Percentiles rank a stretch among this genome's conserved stretches.
Evolutionary conservation across 2,797 vertebrate genomes (phyloP).

Genomic region (Otolemur crassicaudatus): DNA sequence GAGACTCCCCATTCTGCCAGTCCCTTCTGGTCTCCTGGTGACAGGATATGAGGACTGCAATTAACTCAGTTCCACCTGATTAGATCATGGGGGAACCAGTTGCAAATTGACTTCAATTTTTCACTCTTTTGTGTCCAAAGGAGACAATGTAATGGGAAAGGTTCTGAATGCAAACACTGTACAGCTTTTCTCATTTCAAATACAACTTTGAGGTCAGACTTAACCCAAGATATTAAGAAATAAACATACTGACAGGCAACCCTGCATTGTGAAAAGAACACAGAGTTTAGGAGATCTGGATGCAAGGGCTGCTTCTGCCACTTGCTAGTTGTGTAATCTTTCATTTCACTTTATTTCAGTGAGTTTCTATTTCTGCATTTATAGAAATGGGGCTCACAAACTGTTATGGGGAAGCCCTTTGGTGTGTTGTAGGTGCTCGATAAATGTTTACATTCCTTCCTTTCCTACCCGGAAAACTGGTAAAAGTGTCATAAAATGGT

Average conservation of each 20-base stretch:
- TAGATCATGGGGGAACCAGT: neutral
- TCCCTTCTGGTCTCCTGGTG: neutral
- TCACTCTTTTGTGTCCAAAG: neutral
- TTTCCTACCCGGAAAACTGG: neutral
- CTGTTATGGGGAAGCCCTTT: neutral
- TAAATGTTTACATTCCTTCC: conserved; percentile 13
- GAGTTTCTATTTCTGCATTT: neutral
- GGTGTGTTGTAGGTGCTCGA: neutral
- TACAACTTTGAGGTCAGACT: neutral
- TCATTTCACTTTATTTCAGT: neutral
- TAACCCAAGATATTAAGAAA: neutral
- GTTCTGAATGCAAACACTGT: neutral
- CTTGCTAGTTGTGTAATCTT: neutral
- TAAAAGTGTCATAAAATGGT: neutral
- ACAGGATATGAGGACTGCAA: neutral
- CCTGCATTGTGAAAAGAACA: neutral
- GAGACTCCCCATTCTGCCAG: neutral
- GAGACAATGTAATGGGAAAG: neutral
- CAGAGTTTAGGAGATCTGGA: neutral
- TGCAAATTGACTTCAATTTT: neutral
- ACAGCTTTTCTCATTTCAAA: neutral
- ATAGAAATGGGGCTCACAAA: neutral
- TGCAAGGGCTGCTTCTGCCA: neutral
- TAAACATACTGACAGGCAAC: neutral
- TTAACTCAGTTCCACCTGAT: neutral